Percentiles rank a stretch among this genome's conserved stretches.
These are phyloP conservation scores for Pyrochroa serraticornis DNA, from an alignment of 2,888 invertebrate genomes.

Conservation along the genomic window DNA sequence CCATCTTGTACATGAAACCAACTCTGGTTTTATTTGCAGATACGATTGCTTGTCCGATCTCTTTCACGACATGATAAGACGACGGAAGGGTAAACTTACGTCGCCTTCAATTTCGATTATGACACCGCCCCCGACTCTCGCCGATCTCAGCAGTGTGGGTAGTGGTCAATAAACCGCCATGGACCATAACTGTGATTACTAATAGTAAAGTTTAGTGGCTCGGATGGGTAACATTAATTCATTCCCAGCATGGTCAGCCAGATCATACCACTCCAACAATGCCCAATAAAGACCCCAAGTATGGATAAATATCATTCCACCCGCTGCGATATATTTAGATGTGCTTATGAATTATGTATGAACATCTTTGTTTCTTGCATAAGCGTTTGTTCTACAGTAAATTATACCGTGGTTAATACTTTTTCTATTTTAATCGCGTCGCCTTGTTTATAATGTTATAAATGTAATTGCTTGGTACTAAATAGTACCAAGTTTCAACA, in stretches of 20 bases:
- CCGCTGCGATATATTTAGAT: conserved; percentile 26
- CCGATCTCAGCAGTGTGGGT: neutral
- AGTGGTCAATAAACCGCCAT: conserved; percentile 4
- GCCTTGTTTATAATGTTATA: neutral
- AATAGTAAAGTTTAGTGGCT: neutral
- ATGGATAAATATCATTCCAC: conserved; percentile 25
- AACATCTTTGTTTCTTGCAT: conserved; percentile 11
- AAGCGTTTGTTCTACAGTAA: neutral
- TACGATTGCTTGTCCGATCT: conserved; percentile 32
- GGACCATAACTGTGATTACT: neutral
- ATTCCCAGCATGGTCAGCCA: conserved; percentile 17
- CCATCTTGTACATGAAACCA: neutral
- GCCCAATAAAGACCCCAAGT: conserved; percentile 20
- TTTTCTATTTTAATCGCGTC: neutral
- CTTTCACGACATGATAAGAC: conserved; percentile 42
- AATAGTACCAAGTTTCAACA: too few relatives aligned
- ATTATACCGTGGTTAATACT: neutral
- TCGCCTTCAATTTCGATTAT: neutral
- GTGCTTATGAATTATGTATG: conserved; percentile 28
- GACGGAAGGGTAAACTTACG: conserved; percentile 13
- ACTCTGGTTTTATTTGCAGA: conserved; percentile 11
- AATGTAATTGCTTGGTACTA: neutral
- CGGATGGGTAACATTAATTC: conserved; percentile 3
- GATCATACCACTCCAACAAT: conserved; percentile 17
- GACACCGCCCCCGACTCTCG: conserved; percentile 21